Percentiles rank a stretch among this genome's conserved stretches.
phyloP scores from a whole-genome alignment of 2,888 invertebrate genomes.

The Caenorhabditis sp. region DNA sequence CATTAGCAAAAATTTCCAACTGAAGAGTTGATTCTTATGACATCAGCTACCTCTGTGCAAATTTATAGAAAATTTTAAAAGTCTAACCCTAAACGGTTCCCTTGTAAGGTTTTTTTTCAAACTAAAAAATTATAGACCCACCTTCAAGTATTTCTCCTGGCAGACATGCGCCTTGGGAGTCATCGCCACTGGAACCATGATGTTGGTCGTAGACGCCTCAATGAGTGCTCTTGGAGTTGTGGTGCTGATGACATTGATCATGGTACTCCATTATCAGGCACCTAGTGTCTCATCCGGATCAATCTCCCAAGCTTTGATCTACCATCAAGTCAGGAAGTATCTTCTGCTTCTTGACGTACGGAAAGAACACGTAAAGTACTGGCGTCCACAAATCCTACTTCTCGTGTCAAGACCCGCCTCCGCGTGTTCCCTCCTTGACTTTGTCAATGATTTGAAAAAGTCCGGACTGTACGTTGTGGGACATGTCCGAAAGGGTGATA shows the following conservation, averaged over 20 bases:
- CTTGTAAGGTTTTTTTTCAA: background rate
- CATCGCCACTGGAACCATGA: slow-evolving; percentile 86
- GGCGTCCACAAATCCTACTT: slow-evolving; percentile 97
- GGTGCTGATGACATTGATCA: slow-evolving; percentile 90
- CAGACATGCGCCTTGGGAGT: slow-evolving; percentile 91
- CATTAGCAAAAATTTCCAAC: no score
- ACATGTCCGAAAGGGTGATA: slow-evolving; percentile 85
- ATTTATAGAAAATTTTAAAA: no score
- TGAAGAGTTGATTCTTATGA: no score
- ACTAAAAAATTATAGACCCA: slow-evolving; percentile 86
- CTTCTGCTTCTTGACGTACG: slow-evolving; percentile 94
- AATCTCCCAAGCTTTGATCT: slow-evolving; percentile 97
- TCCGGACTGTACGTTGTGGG: slow-evolving; percentile 91
- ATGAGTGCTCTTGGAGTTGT: slow-evolving; percentile 93
- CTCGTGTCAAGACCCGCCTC: slow-evolving; percentile 94
- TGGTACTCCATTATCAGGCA: slow-evolving; percentile 89
- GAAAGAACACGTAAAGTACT: slow-evolving; percentile 96
- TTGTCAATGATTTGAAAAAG: slow-evolving; percentile 98
- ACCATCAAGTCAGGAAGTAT: slow-evolving; percentile 96
- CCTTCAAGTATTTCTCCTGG: slow-evolving; percentile 97
- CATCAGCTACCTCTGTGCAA: no score
- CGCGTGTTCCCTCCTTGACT: slow-evolving; percentile 93
- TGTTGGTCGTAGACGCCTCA: slow-evolving; percentile 94
- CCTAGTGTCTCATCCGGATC: slow-evolving; percentile 92
- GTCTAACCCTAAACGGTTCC: no score